These are phyloP conservation scores for Tetrao urogallus DNA, from an alignment of 2,113 vertebrate species.

Conservation along the genomic window DNA sequence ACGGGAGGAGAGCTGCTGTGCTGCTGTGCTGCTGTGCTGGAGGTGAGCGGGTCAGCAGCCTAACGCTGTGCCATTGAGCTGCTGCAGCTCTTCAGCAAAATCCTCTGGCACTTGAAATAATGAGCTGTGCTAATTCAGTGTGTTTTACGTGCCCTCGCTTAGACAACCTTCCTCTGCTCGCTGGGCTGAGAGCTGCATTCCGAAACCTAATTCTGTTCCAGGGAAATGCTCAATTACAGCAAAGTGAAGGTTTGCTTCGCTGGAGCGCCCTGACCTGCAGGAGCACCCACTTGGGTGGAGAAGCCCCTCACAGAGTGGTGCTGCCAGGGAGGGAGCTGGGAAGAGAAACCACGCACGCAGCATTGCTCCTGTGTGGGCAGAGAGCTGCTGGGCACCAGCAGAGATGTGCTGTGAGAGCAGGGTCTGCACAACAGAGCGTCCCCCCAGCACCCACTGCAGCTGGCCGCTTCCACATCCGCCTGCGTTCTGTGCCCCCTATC, in stretches of 20 bases:
- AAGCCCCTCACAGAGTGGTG: rapidly evolving
- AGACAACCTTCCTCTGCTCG: background rate
- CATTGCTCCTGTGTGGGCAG: background rate
- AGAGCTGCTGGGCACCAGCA: rapidly evolving
- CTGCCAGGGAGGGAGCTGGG: too few relatives aligned
- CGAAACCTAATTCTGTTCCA: rapidly evolving
- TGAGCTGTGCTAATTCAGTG: background rate
- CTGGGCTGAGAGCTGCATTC: rapidly evolving
- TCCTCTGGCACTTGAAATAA: background rate
- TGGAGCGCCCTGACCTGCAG: background rate
- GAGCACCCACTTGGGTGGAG: background rate
- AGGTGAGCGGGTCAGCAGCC: too few relatives aligned
- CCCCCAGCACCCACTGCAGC: too few relatives aligned
- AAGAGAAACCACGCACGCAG: rapidly evolving
- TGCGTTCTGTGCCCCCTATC: too few relatives aligned
- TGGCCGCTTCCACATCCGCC: rapidly evolving
- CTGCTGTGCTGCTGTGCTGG: background rate
- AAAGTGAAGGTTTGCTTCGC: background rate
- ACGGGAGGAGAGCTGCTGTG: background rate
- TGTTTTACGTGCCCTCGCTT: rapidly evolving
- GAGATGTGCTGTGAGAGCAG: rapidly evolving
- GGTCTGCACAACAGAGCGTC: background rate
- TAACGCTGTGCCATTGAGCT: background rate
- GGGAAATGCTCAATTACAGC: rapidly evolving
- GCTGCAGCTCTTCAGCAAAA: background rate